Evolutionary conservation across 2,113 vertebrate genomes (phyloP), one percentile per base, ranked within the genome.

Genomic region (Halichoeres trimaculatus): DNA sequence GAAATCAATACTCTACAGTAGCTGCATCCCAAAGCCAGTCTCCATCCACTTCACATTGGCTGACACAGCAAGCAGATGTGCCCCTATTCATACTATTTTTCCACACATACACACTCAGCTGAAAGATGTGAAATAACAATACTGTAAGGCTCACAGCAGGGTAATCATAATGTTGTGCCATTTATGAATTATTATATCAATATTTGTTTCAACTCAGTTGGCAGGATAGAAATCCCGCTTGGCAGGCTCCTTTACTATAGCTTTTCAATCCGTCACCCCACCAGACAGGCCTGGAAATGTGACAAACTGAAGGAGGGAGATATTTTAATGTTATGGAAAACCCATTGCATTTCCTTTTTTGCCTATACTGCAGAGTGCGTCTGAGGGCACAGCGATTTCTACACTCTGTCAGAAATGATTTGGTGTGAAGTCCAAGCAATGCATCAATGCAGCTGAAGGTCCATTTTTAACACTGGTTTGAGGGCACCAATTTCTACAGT

Each of bases 1-100:
- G 75, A 55, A 89, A 91, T 90, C 88, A 78, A 92, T 90, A 83
- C 47, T 67, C 48, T 85, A 90, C 85, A 88, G 86, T 88, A 83
- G 71, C 60, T 85, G 85, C 85, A 78, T 76, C 70, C 69, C 62
- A 78, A 62, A 89, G 73, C 72, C n/a, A 56, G 56, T 64, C 56
- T 80, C 77, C 57, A 70, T 65, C 66, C 65, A 72, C 43, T 77
- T 76, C 38, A 12, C 56, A 72, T 35, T 66, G 51, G 52, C 80
- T 82, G 85, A 80, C 62, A 62, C 55, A 70, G 56, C 61, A 67
- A 65, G 43, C 62, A 85, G 85, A 76, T 68, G 65, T 61, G 61
- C 38, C 26, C 22, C 41, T 26, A 9, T 14, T 19, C 35, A 30
- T 4, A 30, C 26, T 11, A 35, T n/a, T 20, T 19, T 34, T 5